Conservation (phyloP, 2,113 vertebrate species). For the Pipra filicauda region DNA sequence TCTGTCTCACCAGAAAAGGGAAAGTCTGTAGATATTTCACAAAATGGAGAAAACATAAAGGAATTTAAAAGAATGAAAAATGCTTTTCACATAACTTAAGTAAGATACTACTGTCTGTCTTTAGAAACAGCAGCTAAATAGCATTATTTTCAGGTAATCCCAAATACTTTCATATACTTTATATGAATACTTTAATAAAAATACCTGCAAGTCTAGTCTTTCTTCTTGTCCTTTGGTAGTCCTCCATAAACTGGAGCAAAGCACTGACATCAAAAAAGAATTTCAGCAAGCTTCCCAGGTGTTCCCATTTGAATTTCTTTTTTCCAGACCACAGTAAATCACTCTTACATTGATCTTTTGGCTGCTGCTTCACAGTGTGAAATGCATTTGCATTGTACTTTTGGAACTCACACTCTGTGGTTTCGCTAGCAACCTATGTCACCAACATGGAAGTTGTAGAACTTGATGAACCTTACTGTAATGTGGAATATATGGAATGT, state of each 20-base stretch:
- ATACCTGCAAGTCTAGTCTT: not conserved
- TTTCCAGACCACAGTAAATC: not conserved
- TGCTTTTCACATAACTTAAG: not conserved
- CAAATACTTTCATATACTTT: not conserved
- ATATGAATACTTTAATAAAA: too few relatives aligned
- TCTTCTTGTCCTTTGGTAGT: not conserved
- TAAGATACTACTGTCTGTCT: not conserved
- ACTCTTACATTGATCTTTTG: not conserved
- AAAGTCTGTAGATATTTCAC: not conserved
- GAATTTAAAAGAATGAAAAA: not conserved
- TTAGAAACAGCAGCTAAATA: not conserved
- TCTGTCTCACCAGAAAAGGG: not conserved
- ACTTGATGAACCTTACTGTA: not conserved
- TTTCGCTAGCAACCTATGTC: not conserved
- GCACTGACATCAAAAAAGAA: not conserved
- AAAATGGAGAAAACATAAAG: not conserved
- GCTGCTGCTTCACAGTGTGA: not conserved
- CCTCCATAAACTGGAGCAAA: not conserved
- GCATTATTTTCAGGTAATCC: not conserved
- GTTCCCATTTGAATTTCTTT: not conserved
- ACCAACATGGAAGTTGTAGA: not conserved
- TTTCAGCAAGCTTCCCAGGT: not conserved
- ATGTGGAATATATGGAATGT: not conserved
- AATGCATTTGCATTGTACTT: not conserved
- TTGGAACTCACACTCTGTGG: not conserved